Base-by-base conservation (phyloP, 2,113 vertebrate genomes). In the Neodontobutis hainanensis region DNA sequence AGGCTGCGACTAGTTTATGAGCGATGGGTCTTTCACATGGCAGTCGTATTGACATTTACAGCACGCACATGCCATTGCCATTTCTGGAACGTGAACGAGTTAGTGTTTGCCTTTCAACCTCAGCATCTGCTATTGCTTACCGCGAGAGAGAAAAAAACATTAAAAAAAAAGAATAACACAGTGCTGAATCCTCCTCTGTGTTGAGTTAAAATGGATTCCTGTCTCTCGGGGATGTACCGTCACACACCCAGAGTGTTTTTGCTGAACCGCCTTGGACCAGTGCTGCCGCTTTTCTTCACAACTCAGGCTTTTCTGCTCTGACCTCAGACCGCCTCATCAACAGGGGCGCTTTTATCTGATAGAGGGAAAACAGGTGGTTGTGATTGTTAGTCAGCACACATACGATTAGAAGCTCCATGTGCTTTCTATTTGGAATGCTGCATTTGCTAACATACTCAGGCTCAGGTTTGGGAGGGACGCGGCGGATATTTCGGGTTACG, bases 11-110 rank as follows among this genome's bases (percentile, higher is more conserved):
- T 80, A 77, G 68, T 87, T 87, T 86, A 80, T 80, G 82, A 82
- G 77, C 60, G 51, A 64, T 53, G 77, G 32, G 73, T 79, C 68
- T 76, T 81, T 75, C 40, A 80, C 77, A 77, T 74, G 66, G 50
- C 63, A 65, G 56, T 85, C 72, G 78, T 91, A 87, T 84, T 89
- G 89, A 90, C 90, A 92, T 89, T 81, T 88, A 65, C 81, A 75
- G 83, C 86, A 92, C 16, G 86, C 74, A 74, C 85, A 85, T 87
- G 87, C 83, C 61, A n/a, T 62, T 67, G n/a, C 70, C 81, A 83
- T 90, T 90, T 88, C 69, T 77, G 75, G 72, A 85, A 40, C 49
- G 11, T 67, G 78, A 70, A 72, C 68, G 46, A 32, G 70, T 80
- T 59, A 32, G 48, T 61, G 79, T 86, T 78, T 77, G 73, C 72